A percentile compares a stretch with the other conserved stretches of the same genome.
Conservation (phyloP, 2,888 invertebrate species). For the Choristoneura rosaceana region DNA sequence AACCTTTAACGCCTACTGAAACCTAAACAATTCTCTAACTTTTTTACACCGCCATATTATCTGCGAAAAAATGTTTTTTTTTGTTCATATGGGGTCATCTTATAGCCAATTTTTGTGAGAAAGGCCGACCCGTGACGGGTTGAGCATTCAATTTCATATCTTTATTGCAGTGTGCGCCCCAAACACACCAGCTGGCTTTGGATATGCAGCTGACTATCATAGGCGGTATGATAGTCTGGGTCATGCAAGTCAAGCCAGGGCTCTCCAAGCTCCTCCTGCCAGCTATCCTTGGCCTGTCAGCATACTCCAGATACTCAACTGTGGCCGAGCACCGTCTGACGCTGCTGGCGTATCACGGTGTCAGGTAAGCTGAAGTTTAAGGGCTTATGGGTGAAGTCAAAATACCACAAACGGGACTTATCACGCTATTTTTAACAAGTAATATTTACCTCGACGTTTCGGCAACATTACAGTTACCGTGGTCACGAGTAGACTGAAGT, state of each 20-base stretch:
- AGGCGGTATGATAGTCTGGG: slow-evolving; percentile 88
- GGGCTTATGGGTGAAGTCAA: no score
- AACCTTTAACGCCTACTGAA: no score
- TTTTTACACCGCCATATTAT: no score
- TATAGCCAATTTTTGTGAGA: no score
- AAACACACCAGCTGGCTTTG: slow-evolving; percentile 90
- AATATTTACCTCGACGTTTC: no score
- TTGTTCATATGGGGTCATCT: no score
- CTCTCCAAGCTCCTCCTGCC: slow-evolving; percentile 84
- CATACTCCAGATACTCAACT: slow-evolving; percentile 87
- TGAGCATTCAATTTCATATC: neutral
- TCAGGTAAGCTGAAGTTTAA: slow-evolving; percentile 77
- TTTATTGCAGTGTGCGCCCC: slow-evolving; percentile 88
- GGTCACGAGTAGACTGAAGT: no score
- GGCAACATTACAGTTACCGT: no score
- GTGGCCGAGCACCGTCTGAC: slow-evolving; percentile 87
- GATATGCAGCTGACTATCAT: slow-evolving; percentile 90
- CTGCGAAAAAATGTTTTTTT: no score
- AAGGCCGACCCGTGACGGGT: neutral
- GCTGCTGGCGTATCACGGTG: slow-evolving; percentile 88
- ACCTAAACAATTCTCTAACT: no score
- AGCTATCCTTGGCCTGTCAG: slow-evolving; percentile 84
- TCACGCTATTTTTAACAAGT: no score
- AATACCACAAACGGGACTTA: no score
- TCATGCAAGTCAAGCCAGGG: slow-evolving; percentile 83